Evolutionary conservation across 2,888 invertebrate species (phyloP), one percentile per base, ranked within the genome.

Genomic region (Drosophila paucipuncta): DNA sequence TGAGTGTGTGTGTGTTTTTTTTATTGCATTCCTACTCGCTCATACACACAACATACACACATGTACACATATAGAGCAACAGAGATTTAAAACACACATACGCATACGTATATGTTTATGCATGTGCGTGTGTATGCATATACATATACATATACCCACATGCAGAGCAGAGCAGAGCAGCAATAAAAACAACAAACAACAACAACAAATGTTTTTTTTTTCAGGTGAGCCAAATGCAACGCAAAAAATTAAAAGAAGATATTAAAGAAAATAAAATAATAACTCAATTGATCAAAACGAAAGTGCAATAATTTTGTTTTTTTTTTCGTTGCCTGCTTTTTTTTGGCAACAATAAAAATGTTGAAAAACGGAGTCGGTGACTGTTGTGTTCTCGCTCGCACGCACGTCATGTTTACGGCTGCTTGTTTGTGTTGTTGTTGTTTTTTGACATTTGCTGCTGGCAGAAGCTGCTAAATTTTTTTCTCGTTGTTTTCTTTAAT

Each of bases 21-120:
- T 89, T 83, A 86, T 90, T 87, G 87, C 87, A 87, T 89, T 87
- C 84, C 82, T 76, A 73, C 89, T 76, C 76, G 73, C 77, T 73
- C 62, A 50, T 72, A 78, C 61, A 78, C 74, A 70, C 74, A 74
- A 60, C 64, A 68, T 52, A 54, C 50, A 60, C 70, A 65, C 62
- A 68, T 54, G 50, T 41, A 60, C 72, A 63, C 62, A 63, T 64
- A 63, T 62, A 67, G 71, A 77, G 75, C 70, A 78, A 81, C 78
- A 80, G 78, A 81, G 78, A 80, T 80, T 78, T 73, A 49, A 53
- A 63, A 69, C 64, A 60, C 57, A 47, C 37, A 67, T 39, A 49
- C 22, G 33, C 50, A 65, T 55, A 37, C 57, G 52, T 59, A 55
- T 60, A 71, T 54, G 55, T 53, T 66, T 62, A 16, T 18, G n/a